Evolutionary conservation across 2,888 invertebrate genomes (phyloP), one percentile per base, ranked within the genome.

Genomic region (Epirrhoe tristata): DNA sequence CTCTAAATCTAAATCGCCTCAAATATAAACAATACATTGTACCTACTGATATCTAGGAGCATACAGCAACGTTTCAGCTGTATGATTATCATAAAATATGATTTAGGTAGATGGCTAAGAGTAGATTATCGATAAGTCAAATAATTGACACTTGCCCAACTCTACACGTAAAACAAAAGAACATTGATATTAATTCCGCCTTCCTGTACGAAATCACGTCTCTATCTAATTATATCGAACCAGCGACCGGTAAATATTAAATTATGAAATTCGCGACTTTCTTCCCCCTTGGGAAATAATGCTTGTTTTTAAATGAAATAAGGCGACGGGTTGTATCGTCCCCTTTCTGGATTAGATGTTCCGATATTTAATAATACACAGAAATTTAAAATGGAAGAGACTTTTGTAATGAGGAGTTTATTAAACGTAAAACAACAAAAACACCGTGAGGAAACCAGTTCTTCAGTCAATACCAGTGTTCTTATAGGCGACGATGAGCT

Each of bases 131-230:
- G 39, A 43, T 39, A 39, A 39, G 36, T 8, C 39, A 46, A 59
- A 55, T 46, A 31, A 64, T 51, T 36, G 48, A 77, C 5, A 16
- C 5, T 10, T 31, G 24, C 66, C 46, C 85, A 82, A 70, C 89
- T 66, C 87, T 89, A 53, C 16, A 6, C n/a, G 63, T 78, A 81
- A 80, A 84, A 87, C 88, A 87, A 91, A 24, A 87, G 90, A 92
- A 90, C 91, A 93, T 93, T 91, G 93, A 93, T 93, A 93, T 93
- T 93, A 93, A 93, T 93, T 90, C 86, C 75, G 81, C 85, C 84
- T 85, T 86, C 87, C 88, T 85, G 88, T 86, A 90, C 89, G 81
- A 90, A 93, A 93, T 93, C 93, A 92, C 90, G 90, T 86, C 84
- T 84, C 85, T 81, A 92, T 91, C 91, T 92, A 93, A 93, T 93